phyloP scores from a whole-genome alignment of 2,888 invertebrate species.

The Epinotia ramella region DNA sequence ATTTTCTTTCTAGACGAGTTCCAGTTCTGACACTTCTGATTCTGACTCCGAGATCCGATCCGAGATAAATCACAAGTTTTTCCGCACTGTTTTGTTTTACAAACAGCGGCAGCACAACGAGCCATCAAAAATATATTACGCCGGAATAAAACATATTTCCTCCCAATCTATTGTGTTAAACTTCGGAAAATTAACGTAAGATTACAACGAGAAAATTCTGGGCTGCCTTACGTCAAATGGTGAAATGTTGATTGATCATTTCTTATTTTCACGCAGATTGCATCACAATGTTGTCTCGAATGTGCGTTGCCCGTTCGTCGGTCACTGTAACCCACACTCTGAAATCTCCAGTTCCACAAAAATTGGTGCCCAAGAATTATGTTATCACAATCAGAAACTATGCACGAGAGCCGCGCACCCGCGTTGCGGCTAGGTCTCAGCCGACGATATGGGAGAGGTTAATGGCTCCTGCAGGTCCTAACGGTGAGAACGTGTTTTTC shows the following conservation, averaged over 20 bases:
- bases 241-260: conserved; percentile 30
- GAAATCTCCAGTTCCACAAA: conserved; percentile 75
- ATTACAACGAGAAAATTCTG: conserved; percentile 30
- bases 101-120: conserved; percentile 11
- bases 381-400: conserved; percentile 82
- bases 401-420: conserved; percentile 80
- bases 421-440: conserved; percentile 73
- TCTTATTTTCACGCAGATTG: conserved; percentile 54
- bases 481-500: conserved; percentile 83
- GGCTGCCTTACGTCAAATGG: conserved; percentile 24
- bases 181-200: conserved; percentile 21
- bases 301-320: conserved; percentile 73
- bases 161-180: background rate
- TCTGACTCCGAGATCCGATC: too few relatives aligned
- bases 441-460: conserved; percentile 88
- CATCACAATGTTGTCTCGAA: conserved; percentile 81
- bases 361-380: conserved; percentile 77
- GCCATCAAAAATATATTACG: conserved; percentile 30
- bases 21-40: too few relatives aligned
- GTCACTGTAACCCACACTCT: conserved; percentile 69
- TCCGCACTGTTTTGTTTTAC: conserved; percentile 34
- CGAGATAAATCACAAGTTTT: conserved; percentile 35
- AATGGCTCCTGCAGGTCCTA: conserved; percentile 91
- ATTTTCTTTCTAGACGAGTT: conserved; percentile 29
- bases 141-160: background rate